Base-by-base conservation (phyloP, 2,888 invertebrate species). In the Parthenolecanium corni region DNA sequence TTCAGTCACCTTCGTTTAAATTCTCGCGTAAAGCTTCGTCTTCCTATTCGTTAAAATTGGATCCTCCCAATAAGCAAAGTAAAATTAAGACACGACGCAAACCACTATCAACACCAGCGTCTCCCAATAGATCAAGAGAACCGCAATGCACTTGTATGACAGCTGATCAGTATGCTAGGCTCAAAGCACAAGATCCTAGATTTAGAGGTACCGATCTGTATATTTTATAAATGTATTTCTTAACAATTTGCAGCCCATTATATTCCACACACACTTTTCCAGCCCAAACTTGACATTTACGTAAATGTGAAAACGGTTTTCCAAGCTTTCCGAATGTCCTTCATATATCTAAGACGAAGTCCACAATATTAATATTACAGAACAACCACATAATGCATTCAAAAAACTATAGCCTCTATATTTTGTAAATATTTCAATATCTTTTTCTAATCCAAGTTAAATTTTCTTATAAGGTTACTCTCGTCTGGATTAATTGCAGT, bases 21-120 rank as follows among this genome's bases (percentile, higher is more conserved):
- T 93, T 93, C 81, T 90, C 92, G 75, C 85, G 94, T 77, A 95
- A 95, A 82, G 92, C 93, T 73, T 91, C 93, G 70, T 93, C 93
- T 71, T 93, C 93, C 75, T 94, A 93, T 79, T 94, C 93, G 73
- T 82, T 95, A 75, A 90, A 90, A 79, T 79, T 92, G 78, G 94
- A 94, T 74, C 88, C 89, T 67, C 86, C 88, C 68, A 76, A 74
- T 71, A 84, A 80, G 75, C 89, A 88, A 78, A 86, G 86, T 76
- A 89, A 89, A 76, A 82, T 85, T 73, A 90, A 90, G 75, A 82
- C 86, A 71, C 89, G 89, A 76, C 82, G 91, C 77, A 91, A 90
- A 79, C 90, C 90, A 54, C 78, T 89, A 69, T 94, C 93, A 72
- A 95, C 92, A 49, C 92, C 93, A 53, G 92, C 93, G 23, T 92